Conservation (phyloP, 2,113 vertebrate genomes). For the Phrynosoma platyrhinos region DNA sequence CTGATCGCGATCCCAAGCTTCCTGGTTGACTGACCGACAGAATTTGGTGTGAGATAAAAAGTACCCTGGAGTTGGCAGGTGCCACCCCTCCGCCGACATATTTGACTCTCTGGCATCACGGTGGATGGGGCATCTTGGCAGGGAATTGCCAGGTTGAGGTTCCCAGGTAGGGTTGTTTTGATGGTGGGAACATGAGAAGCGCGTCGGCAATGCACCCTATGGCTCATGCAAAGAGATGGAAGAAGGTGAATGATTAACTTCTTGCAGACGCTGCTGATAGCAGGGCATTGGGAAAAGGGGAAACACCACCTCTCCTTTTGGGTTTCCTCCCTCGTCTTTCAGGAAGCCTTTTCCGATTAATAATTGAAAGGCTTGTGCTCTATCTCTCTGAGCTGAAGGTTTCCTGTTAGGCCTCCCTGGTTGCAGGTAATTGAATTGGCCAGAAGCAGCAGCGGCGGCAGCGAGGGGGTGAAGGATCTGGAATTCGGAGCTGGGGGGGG, state of each 20-base stretch:
- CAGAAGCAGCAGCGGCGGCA: not conserved
- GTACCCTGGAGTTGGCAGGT: no score
- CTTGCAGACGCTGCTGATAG: slow-evolving; percentile 53
- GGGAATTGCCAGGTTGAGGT: no score
- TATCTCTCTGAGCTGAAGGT: slow-evolving; percentile 51
- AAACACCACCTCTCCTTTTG: slow-evolving; percentile 11
- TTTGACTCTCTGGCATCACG: no score
- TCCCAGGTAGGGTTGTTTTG: no score
- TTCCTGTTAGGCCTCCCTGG: slow-evolving; percentile 16
- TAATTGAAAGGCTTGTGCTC: slow-evolving; percentile 70
- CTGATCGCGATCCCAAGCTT: no score
- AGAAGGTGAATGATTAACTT: slow-evolving; percentile 73
- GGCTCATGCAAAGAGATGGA: slow-evolving; percentile 14
- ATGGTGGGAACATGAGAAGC: no score
- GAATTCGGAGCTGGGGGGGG: not conserved
- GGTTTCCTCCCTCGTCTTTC: slow-evolving; percentile 40
- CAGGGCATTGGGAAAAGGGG: not conserved
- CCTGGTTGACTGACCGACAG: no score
- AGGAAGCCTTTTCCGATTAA: slow-evolving; percentile 66
- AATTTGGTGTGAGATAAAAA: no score
- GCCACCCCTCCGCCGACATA: no score
- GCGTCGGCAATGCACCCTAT: no score
- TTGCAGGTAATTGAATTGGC: slow-evolving; percentile 67
- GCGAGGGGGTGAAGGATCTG: not conserved
- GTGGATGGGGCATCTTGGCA: no score